A percentile compares a stretch with the other conserved stretches of the same genome.
Evolutionary conservation across 1,140 invertebrate species (phyloP).

Genomic region (Cotesia glomerata): DNA sequence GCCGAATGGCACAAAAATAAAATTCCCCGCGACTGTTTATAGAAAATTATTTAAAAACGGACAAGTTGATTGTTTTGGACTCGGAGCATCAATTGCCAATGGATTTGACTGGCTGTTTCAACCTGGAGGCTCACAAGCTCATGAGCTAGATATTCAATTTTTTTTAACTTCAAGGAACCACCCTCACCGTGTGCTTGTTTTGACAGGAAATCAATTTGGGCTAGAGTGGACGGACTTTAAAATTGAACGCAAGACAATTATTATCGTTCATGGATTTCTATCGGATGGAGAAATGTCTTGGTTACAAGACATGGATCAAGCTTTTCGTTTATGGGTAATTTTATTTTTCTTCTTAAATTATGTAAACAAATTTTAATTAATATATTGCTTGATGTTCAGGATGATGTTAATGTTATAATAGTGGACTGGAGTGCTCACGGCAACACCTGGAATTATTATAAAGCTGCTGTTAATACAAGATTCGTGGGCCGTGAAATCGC

Average conservation of each 20-base stretch:
- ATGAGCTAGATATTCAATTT: slow-evolving; percentile 50
- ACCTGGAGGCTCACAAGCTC: slow-evolving; percentile 33
- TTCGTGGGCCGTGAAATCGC: slow-evolving; percentile 63
- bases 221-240: slow-evolving; percentile 66
- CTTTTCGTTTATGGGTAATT: slow-evolving; percentile 63
- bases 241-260: slow-evolving; percentile 58
- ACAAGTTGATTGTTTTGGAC: slow-evolving; percentile 51
- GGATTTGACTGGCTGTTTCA: slow-evolving; percentile 44
- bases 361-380: neutral
- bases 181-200: slow-evolving; percentile 41
- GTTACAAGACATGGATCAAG: slow-evolving; percentile 62
- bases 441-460: slow-evolving; percentile 68
- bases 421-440: slow-evolving; percentile 68
- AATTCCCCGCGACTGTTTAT: neutral
- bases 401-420: slow-evolving; percentile 65
- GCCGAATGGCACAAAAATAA: slow-evolving; percentile 12
- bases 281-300: slow-evolving; percentile 64
- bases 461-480: slow-evolving; percentile 66
- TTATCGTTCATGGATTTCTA: slow-evolving; percentile 68
- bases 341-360: slow-evolving; percentile 15
- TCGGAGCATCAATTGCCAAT: slow-evolving; percentile 40
- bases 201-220: slow-evolving; percentile 63
- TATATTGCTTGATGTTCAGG: slow-evolving; percentile 45
- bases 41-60: neutral
- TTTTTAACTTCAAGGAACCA: slow-evolving; percentile 46